These are phyloP conservation scores for Orgyia antiqua DNA, from an alignment of 2,888 invertebrate genomes.

Conservation along the genomic window DNA sequence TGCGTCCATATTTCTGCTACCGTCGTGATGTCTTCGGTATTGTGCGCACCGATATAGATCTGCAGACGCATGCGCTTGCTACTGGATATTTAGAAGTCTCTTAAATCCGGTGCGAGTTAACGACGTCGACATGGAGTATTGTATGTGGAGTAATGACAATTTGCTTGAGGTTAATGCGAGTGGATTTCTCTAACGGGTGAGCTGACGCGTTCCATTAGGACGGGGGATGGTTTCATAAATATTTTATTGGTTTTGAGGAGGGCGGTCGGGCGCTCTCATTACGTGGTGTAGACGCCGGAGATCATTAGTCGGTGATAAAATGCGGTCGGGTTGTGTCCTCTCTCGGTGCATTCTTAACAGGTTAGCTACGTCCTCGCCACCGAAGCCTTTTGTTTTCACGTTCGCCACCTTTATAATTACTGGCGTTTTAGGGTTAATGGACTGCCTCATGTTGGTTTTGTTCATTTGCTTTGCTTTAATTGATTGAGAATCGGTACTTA, in stretches of 20 bases:
- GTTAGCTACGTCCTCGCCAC: slow-evolving; percentile 27
- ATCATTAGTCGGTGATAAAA: slow-evolving; percentile 72
- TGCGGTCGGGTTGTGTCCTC: slow-evolving; percentile 45
- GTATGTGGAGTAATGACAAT: slow-evolving; percentile 37
- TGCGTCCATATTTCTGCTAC: slow-evolving; percentile 71
- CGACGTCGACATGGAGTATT: slow-evolving; percentile 49
- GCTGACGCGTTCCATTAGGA: slow-evolving; percentile 64
- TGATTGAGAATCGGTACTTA: slow-evolving; percentile 23
- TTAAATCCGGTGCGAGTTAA: slow-evolving; percentile 58
- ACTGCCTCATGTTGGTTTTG: slow-evolving; percentile 31
- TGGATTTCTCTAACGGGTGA: slow-evolving; percentile 40
- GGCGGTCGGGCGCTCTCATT: slow-evolving; percentile 59
- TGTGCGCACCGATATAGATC: slow-evolving; percentile 73
- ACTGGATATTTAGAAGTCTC: slow-evolving; percentile 74
- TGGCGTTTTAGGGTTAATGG: slow-evolving; percentile 33
- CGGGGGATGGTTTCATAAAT: slow-evolving; percentile 67
- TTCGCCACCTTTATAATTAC: slow-evolving; percentile 45
- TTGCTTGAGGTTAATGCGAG: slow-evolving; percentile 33
- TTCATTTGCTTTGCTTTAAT: slow-evolving; percentile 29
- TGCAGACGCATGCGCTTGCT: slow-evolving; percentile 54
- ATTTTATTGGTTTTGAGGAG: slow-evolving; percentile 65
- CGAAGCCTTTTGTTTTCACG: slow-evolving; percentile 46
- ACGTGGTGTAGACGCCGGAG: slow-evolving; percentile 45
- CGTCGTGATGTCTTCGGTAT: slow-evolving; percentile 71
- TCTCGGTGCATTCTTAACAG: slow-evolving; percentile 50